phyloP scores from a whole-genome alignment of 2,888 invertebrate genomes.

The Diploptera punctata region DNA sequence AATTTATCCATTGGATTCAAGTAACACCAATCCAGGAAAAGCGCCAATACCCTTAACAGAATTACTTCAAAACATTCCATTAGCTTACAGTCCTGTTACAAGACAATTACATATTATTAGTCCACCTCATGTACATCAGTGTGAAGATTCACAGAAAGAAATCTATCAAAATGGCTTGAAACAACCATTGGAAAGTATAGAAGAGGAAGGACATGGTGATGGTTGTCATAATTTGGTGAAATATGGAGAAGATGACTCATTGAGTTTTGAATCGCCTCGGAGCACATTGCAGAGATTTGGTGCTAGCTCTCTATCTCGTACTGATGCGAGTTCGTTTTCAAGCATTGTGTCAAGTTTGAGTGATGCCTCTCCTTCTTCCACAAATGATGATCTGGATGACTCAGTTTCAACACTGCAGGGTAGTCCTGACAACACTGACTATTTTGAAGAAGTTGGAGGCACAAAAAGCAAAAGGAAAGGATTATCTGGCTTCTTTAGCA shows the following conservation, averaged over 20 bases:
- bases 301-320: conserved; percentile 44
- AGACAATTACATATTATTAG: conserved; percentile 66
- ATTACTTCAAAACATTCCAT: conserved; percentile 74
- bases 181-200: conserved; percentile 41
- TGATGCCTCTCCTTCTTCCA: conserved; percentile 66
- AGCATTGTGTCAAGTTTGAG: conserved; percentile 75
- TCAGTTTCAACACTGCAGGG: neutral
- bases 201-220: conserved; percentile 39
- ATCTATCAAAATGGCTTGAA: conserved; percentile 27
- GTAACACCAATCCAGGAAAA: conserved; percentile 24
- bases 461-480: conserved; percentile 66
- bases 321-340: conserved; percentile 68
- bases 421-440: conserved; percentile 18
- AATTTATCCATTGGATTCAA: neutral
- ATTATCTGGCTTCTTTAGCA: conserved; percentile 67
- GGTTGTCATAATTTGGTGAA: conserved; percentile 32
- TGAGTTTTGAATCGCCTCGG: conserved; percentile 40
- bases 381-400: conserved; percentile 43
- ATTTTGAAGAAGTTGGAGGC: conserved; percentile 51
- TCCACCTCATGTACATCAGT: conserved; percentile 5
- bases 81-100: conserved; percentile 77
- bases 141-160: conserved; percentile 13
- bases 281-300: conserved; percentile 40
- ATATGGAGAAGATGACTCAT: conserved; percentile 35
- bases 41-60: conserved; percentile 65